phyloP scores from a whole-genome alignment of 1,140 invertebrate genomes.

The Hirudo medicinalis region DNA sequence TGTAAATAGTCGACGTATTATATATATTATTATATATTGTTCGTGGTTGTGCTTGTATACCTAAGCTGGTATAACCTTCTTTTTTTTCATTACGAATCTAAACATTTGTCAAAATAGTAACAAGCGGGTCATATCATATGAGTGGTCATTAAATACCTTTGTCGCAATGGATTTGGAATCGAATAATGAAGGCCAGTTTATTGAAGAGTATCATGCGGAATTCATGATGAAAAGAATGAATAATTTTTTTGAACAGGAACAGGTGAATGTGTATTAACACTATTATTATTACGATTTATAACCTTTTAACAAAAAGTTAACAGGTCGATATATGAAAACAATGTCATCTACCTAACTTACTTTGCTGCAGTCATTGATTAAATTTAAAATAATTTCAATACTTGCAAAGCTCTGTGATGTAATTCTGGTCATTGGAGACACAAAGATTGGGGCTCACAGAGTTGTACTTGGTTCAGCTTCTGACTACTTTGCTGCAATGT shows the following conservation, averaged over 20 bases:
- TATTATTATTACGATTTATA: conserved; percentile 13
- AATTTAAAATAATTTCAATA: background rate
- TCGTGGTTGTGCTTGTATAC: background rate
- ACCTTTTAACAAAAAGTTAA: background rate
- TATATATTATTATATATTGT: too few species aligned
- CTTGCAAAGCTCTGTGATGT: conserved; percentile 33
- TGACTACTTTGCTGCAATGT: conserved; percentile 90
- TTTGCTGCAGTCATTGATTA: background rate
- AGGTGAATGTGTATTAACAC: background rate
- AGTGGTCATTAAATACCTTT: background rate
- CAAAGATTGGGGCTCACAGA: conserved; percentile 52
- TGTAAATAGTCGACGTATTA: background rate
- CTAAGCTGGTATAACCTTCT: background rate
- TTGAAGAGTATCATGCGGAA: background rate
- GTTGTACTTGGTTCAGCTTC: conserved; percentile 73
- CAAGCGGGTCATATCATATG: background rate
- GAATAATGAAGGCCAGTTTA: background rate
- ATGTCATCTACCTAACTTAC: background rate
- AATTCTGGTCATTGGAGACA: conserved; percentile 42
- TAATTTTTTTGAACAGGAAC: background rate
- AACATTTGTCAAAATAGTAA: background rate
- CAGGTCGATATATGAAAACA: too few species aligned
- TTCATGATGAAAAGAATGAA: conserved; percentile 18
- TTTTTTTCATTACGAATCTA: background rate
- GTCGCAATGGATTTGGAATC: background rate